phyloP scores from a whole-genome alignment of 2,113 vertebrate species.

The Pristiophorus japonicus region DNA sequence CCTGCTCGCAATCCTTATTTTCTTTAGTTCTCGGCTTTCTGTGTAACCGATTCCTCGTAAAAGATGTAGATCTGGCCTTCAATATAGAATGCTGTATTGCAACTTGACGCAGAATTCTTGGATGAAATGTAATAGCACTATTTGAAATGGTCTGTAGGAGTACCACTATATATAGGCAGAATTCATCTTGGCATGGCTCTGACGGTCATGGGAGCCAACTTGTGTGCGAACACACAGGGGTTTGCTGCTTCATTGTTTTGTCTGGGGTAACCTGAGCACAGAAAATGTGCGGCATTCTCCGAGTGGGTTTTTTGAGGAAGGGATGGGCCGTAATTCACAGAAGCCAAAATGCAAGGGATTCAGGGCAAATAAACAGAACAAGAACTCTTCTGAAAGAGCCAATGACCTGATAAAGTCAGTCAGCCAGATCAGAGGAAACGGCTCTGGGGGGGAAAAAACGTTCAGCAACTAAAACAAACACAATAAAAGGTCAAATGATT shows the following conservation, averaged over 20 bases:
- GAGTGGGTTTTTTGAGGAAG: slow-evolving; percentile 46
- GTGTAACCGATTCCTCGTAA: neutral
- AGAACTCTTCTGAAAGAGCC: slow-evolving; percentile 45
- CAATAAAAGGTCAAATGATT: slow-evolving; percentile 27
- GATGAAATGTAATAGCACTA: neutral
- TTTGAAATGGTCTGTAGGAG: neutral
- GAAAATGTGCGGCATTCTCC: slow-evolving; percentile 42
- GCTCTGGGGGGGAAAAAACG: no score
- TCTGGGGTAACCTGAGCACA: slow-evolving; percentile 39
- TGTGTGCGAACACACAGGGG: neutral
- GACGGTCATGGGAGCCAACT: neutral
- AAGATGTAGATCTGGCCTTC: neutral
- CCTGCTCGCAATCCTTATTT: neutral
- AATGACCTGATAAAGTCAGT: slow-evolving; percentile 45
- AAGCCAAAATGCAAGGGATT: slow-evolving; percentile 40
- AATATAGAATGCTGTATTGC: neutral
- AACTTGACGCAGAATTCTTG: neutral
- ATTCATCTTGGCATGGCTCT: neutral
- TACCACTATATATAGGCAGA: neutral
- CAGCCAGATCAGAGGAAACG: slow-evolving; percentile 34
- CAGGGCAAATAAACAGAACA: slow-evolving; percentile 46
- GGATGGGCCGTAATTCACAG: slow-evolving; percentile 42
- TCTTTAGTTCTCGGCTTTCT: neutral
- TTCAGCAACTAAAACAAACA: slow-evolving; percentile 17
- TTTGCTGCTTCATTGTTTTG: slow-evolving; percentile 20